Percentiles rank a stretch among this genome's conserved stretches.
These are phyloP conservation scores for Pocillopora verrucosa DNA, from an alignment of 64 coral and sea anemone genomes.

Conservation along the genomic window DNA sequence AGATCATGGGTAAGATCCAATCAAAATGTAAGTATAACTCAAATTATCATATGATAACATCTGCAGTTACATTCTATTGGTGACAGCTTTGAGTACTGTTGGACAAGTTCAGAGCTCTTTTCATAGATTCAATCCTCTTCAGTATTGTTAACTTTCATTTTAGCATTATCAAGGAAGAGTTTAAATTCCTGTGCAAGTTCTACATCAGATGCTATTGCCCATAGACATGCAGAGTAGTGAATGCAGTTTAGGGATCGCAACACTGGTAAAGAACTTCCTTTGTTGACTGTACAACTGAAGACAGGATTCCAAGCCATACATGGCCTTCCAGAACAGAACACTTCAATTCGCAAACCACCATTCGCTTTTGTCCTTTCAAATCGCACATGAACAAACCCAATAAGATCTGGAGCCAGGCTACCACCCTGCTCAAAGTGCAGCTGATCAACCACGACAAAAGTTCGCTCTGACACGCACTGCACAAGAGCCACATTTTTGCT, in stretches of 20 bases:
- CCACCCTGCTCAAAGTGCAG: constrained; percentile 53
- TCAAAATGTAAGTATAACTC: too few species aligned
- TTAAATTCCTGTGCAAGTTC: constrained; percentile 67
- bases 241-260: constrained; percentile 58
- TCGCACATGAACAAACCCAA: constrained; percentile 86
- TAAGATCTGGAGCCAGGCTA: constrained; percentile 43
- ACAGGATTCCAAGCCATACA: constrained; percentile 87
- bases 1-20: too few species aligned
- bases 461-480: constrained; percentile 66
- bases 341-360: constrained; percentile 48
- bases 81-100: too few species aligned
- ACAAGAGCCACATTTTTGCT: constrained; percentile 70
- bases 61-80: too few species aligned
- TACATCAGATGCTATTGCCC: constrained; percentile 83
- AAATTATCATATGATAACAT: too few species aligned
- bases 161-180: constrained; percentile 62
- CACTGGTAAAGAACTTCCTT: constrained; percentile 4
- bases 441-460: constrained; percentile 86
- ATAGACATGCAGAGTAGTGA: constrained; percentile 85
- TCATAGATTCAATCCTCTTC: background rate
- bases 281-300: constrained; percentile 2
- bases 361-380: constrained; percentile 77
- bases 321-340: constrained; percentile 82
- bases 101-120: background rate
- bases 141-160: constrained; percentile 29